These are phyloP conservation scores for Polypterus senegalus DNA, from an alignment of 2,113 vertebrate species.

Conservation along the genomic window DNA sequence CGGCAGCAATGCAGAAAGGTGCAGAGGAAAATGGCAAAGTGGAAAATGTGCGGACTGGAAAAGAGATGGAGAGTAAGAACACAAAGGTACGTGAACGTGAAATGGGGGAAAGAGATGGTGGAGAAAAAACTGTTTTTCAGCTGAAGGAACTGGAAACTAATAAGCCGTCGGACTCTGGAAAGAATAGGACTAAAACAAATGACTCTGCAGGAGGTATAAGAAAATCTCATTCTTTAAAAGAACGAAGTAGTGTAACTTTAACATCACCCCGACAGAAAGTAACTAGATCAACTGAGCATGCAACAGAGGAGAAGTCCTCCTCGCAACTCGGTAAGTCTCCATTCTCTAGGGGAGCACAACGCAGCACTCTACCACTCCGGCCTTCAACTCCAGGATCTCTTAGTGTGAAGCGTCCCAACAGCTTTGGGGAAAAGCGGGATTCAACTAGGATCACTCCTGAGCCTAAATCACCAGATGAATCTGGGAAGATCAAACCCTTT, in stretches of 20 bases:
- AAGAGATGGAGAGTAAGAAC: neutral
- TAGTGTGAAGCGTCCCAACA: conserved; percentile 32
- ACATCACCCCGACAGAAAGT: neutral
- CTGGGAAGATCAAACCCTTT: neutral
- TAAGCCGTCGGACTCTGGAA: neutral
- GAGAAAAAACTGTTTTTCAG: conserved; percentile 1
- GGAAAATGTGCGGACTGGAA: neutral
- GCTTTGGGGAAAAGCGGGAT: conserved; percentile 23
- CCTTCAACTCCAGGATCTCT: conserved; percentile 14
- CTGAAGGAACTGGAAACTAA: neutral
- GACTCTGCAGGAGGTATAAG: conserved; percentile 32
- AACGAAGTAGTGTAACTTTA: neutral
- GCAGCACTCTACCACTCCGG: conserved; percentile 21
- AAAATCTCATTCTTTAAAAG: conserved; percentile 16
- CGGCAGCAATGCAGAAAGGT: conserved; percentile 20
- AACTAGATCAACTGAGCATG: neutral
- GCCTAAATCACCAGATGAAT: conserved; percentile 1
- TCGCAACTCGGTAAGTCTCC: neutral
- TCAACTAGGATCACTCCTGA: conserved; percentile 19
- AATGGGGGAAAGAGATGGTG: conserved; percentile 15
- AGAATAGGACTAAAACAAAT: conserved; percentile 20
- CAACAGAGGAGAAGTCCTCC: too few relatives aligned
- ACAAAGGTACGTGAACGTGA: neutral
- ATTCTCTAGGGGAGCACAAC: conserved; percentile 30
- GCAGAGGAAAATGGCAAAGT: conserved; percentile 16